phyloP scores from a whole-genome alignment of 64 coral and sea anemone species.

The Platygyra sinensis region DNA sequence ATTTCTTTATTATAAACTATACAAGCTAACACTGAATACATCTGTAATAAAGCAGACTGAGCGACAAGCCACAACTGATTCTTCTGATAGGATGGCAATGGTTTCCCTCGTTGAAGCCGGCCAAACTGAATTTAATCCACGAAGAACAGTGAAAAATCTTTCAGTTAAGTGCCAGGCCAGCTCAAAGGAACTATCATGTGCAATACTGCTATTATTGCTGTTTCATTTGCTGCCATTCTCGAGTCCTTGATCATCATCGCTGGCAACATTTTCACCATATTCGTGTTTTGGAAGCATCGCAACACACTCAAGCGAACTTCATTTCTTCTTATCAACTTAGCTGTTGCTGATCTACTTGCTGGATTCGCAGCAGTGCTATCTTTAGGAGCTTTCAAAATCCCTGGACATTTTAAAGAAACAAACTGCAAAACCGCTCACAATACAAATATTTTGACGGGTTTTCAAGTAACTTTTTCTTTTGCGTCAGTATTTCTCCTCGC shows the following conservation, averaged over 20 bases:
- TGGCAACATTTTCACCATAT: neutral
- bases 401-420: neutral
- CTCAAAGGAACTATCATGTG: neutral
- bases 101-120: too few relatives aligned
- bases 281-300: neutral
- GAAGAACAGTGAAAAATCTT: too few relatives aligned
- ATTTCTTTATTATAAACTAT: too few relatives aligned
- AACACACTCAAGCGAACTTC: neutral
- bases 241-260: neutral
- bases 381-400: neutral
- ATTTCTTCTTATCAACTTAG: constrained; percentile 9
- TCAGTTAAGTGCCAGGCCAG: too few relatives aligned
- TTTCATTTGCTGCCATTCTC: neutral
- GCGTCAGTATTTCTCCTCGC: neutral
- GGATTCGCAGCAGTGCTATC: neutral
- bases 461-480: neutral
- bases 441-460: neutral
- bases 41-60: too few relatives aligned
- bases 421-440: too few relatives aligned
- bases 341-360: neutral
- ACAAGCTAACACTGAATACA: too few relatives aligned
- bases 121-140: too few relatives aligned
- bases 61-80: too few relatives aligned
- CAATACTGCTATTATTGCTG: neutral
- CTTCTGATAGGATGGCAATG: too few relatives aligned